Conservation (phyloP, 2,888 invertebrate genomes). For the Trichopoda pennipes region DNA sequence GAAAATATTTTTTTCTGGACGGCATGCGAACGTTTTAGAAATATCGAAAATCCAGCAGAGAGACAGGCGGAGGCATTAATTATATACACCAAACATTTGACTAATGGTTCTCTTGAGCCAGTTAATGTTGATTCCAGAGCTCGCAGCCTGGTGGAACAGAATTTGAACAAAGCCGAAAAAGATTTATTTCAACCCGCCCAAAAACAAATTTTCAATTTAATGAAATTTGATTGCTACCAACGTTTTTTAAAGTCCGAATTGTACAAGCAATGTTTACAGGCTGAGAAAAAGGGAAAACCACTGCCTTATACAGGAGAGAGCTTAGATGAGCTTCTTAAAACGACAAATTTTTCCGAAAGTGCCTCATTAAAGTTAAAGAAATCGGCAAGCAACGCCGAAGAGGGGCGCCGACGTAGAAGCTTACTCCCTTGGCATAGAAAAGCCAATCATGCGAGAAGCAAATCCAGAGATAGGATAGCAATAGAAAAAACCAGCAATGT, state of each 20-base stretch:
- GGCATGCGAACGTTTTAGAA: constrained; percentile 93
- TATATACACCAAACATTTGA: constrained; percentile 93
- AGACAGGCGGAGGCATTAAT: constrained; percentile 86
- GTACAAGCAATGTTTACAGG: constrained; percentile 91
- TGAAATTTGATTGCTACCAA: constrained; percentile 99
- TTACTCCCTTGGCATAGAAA: constrained; percentile 93
- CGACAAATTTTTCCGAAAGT: constrained; percentile 71
- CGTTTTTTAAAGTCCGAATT: constrained; percentile 91
- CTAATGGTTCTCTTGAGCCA: constrained; percentile 92
- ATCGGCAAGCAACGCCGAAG: constrained; percentile 92
- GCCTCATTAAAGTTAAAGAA: constrained; percentile 84
- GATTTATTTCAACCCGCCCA: constrained; percentile 91
- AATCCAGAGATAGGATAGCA: constrained; percentile 83
- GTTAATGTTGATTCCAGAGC: constrained; percentile 98
- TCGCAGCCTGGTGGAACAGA: constrained; percentile 85
- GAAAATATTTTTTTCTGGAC: constrained; percentile 99
- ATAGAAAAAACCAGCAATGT: constrained; percentile 58
- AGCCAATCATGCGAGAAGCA: constrained; percentile 83
- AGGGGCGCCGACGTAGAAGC: constrained; percentile 90
- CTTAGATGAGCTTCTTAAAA: constrained; percentile 79
- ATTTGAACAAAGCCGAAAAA: constrained; percentile 83
- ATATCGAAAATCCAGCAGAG: constrained; percentile 83
- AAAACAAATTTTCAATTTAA: constrained; percentile 97
- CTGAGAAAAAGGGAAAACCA: constrained; percentile 84
- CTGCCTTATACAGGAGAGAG: constrained; percentile 82